Base-by-base conservation (phyloP, 2,888 invertebrate genomes). In the Rhynchonema sp. region DNA sequence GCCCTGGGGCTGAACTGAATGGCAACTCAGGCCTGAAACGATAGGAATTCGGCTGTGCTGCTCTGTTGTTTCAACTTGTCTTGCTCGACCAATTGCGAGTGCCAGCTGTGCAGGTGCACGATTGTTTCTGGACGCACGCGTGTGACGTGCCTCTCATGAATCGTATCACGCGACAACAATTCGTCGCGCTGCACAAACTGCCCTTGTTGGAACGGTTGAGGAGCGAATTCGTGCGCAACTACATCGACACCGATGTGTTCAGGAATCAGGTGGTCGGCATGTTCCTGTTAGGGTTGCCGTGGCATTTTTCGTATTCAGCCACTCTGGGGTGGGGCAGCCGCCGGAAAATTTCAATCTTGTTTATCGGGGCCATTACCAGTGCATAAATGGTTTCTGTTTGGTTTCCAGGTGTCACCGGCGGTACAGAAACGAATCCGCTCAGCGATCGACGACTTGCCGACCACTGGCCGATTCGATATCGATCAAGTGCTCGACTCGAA, bases 41-140 rank as follows among this genome's bases (percentile, higher is more conserved):
- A n/a, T n/a, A n/a, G n/a, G n/a, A n/a, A n/a, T n/a, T n/a, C n/a
- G n/a, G n/a, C n/a, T n/a, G n/a, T n/a, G n/a, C n/a, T n/a, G n/a
- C n/a, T n/a, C n/a, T n/a, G n/a, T n/a, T n/a, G n/a, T n/a, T n/a
- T n/a, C n/a, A n/a, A n/a, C n/a, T n/a, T n/a, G n/a, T n/a, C n/a
- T n/a, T n/a, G n/a, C n/a, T n/a, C n/a, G n/a, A n/a, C n/a, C n/a
- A n/a, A n/a, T n/a, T n/a, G n/a, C n/a, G n/a, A n/a, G n/a, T n/a
- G n/a, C n/a, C n/a, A n/a, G n/a, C n/a, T n/a, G n/a, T n/a, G 64
- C 54, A 66, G 29, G 92, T 99, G 27, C 98, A 99, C 76, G 98
- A 99, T 77, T 98, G 96, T 74, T 99, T 84, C 79, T 99, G 98
- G 98, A 98, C 98, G 1, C 98, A 99, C 76, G 84, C 96, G 0